Evolutionary conservation across 2,113 vertebrate species (phyloP), one percentile per base, ranked within the genome.

Genomic region (Phalacrocorax aristotelis): DNA sequence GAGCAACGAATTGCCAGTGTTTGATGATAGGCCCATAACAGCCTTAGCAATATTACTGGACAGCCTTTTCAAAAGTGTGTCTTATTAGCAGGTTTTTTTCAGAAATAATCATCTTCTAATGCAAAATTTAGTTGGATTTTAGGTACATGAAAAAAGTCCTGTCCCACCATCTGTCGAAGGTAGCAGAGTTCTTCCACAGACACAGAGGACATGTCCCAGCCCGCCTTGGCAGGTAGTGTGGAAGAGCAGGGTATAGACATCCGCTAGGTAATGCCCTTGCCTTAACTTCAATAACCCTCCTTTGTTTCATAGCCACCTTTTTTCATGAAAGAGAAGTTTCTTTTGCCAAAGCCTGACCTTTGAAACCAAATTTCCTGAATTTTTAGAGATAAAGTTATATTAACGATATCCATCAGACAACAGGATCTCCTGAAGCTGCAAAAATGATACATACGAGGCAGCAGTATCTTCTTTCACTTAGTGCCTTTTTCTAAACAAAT

Each of bases 201-300:
- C 30, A 34, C 9, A 36, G 27, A 46, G 51, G 46, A 44, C 0
- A 0, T 22, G 27, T 83, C 65, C 74, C 76, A 89, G 54, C 11
- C 40, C 49, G 30, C 15, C 34, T 86, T 2, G 0, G 36, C 26
- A 34, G 36, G 23, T 21, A 0, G 0, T 34, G 38, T 42, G 52
- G 49, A 65, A 42, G 27, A 74, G 52, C 49, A 13, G 40, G 13
- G 25, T 38, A 2, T 20, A 54, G 79, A 48, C 30, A 34, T 27
- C 34, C 3, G 6, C 51, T 55, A 48, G 34, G 38, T 29, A 92
- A 44, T 8, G 1, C n/a, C 64, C 40, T 70, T 74, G 20, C 62
- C 66, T 51, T 62, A 30, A 70, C 42, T 69, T 72, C 71, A 51
- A 0, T 46, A 49, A 58, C 42, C 7, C 23, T 81, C 13, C 23